These are phyloP conservation scores for Coelogynopora nodosa DNA, from an alignment of 2,888 invertebrate species.

Conservation along the genomic window DNA sequence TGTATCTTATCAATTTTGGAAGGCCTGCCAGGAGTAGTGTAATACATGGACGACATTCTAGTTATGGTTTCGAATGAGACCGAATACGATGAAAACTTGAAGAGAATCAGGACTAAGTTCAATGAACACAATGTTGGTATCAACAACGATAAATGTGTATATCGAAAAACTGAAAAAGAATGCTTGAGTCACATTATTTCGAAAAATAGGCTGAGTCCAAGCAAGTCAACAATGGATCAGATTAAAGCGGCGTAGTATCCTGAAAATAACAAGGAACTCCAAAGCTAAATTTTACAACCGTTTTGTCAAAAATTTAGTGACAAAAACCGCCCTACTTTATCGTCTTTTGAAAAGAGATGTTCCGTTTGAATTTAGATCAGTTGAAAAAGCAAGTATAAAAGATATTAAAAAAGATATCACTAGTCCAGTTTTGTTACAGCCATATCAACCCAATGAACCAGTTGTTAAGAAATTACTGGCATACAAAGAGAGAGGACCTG, in stretches of 20 bases:
- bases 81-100: background rate
- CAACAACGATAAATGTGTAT: background rate
- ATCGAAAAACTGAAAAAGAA: background rate
- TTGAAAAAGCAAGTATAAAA: background rate
- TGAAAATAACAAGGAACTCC: background rate
- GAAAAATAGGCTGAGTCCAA: background rate
- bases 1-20: background rate
- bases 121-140: background rate
- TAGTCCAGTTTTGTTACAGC: background rate
- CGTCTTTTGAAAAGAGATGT: background rate
- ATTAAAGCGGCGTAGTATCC: background rate
- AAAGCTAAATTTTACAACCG: background rate
- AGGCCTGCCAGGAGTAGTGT: background rate
- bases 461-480: background rate
- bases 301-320: background rate
- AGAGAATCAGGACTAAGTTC: background rate
- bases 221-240: background rate
- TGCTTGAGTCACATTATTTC: background rate
- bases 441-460: background rate
- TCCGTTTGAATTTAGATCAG: background rate
- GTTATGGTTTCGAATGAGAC: background rate
- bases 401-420: background rate
- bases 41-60: background rate
- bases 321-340: background rate
- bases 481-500: background rate